Evolutionary conservation across 53 echinoderm and acorn worm species (phyloP), one percentile per base, ranked within the genome.

Genomic region (Pentamera pediparva): DNA sequence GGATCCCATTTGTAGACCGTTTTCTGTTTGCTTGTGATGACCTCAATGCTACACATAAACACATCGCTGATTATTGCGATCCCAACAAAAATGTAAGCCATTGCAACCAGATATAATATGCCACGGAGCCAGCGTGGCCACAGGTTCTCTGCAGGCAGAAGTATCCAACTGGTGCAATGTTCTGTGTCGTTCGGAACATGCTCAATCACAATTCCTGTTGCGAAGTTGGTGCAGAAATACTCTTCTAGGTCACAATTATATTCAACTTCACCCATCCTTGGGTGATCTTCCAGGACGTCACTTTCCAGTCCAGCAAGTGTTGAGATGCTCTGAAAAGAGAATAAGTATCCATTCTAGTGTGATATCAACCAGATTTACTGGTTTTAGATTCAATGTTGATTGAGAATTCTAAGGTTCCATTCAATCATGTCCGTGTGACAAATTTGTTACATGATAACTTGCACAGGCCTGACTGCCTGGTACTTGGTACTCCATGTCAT

Each of bases 31-130:
- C 96, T 95, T 31, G 96, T 95, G 65, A 95, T 95, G 2, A 95
- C 67, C 77, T 95, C 96, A 12, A 95, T 95, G 74, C 91, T 91
- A 37, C 96, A 95, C 91, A 95, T 95, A 74, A 95, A 95, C 43
- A 91, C 81, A 52, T 95, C 96, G 64, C 96, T 95, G 35, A 95
- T 76, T 65, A 95, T 95, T 26, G 96, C 96, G 19, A 95, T 85
- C 3, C 96, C 96, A 26, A 95, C 83, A 53, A 95, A 95, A 17
- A 95, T 35, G 54, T 95, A 95, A 18, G 83, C 8, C 96, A 95
- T 88, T 13, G 91, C 91, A 0, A 65, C 3, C 8, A 95, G 63
- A 59, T 95, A 95, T 7, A 95, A 80, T 9, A 74, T 13, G 24
- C 82, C 83, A 9, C 96, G 88, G 5, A 95, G 32, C 80, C 88